Conservation (phyloP, 2,113 vertebrate species). For the Caranx melampygus region DNA sequence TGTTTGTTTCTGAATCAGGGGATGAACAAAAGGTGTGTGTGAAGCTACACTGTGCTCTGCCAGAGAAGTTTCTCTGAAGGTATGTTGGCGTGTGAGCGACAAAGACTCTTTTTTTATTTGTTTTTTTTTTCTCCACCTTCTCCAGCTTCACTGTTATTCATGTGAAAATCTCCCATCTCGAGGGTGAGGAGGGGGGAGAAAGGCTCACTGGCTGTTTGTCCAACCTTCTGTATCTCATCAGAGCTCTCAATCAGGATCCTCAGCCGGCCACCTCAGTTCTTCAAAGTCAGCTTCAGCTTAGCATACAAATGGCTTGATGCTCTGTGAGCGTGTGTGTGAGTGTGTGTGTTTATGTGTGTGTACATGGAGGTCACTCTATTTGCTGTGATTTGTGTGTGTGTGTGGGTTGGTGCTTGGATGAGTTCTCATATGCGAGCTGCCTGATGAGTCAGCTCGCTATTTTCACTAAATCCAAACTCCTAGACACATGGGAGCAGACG, state of each 20-base stretch:
- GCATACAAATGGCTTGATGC: conserved; percentile 60
- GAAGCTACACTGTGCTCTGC: not conserved
- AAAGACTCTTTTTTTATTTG: not conserved
- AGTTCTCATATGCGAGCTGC: conserved; percentile 51
- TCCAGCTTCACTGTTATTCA: conserved; percentile 56
- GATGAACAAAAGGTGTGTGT: conserved; percentile 37
- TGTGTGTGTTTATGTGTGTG: not conserved
- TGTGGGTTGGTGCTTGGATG: conserved; percentile 50
- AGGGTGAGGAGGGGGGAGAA: conserved; percentile 44
- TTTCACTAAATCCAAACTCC: conserved; percentile 57
- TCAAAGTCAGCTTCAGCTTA: conserved; percentile 78
- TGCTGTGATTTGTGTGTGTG: conserved; percentile 51
- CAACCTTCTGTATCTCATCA: conserved; percentile 73
- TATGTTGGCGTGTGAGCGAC: conserved; percentile 16
- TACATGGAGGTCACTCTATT: conserved; percentile 9
- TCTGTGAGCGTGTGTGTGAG: conserved; percentile 15
- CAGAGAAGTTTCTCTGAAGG: conserved; percentile 42
- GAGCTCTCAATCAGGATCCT: conserved; percentile 66
- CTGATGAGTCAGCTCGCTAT: conserved; percentile 71
- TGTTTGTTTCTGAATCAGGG: conserved; percentile 48
- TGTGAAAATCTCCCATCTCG: conserved; percentile 55
- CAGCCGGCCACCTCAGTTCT: conserved; percentile 47
- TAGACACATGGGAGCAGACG: conserved; percentile 43
- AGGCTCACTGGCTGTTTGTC: conserved; percentile 60
- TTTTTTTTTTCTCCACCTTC: conserved; percentile 28